Evolutionary conservation across 2,888 invertebrate species (phyloP).

Genomic region (Aphodius granarius): DNA sequence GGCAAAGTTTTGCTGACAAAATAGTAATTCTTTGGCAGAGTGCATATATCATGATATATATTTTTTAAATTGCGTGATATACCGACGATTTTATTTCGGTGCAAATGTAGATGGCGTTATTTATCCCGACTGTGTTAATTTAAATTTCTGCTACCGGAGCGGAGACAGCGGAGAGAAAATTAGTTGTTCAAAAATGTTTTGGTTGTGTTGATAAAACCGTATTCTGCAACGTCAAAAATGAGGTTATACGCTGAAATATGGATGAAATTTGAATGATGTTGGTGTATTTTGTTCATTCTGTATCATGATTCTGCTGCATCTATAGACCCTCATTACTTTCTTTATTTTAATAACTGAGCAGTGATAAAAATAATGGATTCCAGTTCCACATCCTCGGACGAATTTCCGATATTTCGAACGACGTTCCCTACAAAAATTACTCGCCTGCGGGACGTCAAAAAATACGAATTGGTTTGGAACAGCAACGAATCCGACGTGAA

Average conservation of each 20-base stretch:
- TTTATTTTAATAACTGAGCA: not conserved
- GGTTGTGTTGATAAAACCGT: not conserved
- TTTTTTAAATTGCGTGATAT: too few relatives aligned
- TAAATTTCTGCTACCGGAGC: too few relatives aligned
- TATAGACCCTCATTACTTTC: not conserved
- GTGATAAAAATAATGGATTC: not conserved
- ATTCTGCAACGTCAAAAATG: not conserved
- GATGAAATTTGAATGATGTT: not conserved
- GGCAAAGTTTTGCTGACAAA: too few relatives aligned
- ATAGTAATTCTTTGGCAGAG: too few relatives aligned
- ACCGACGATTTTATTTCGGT: too few relatives aligned
- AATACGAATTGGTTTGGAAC: not conserved
- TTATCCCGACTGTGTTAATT: too few relatives aligned
- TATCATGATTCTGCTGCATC: not conserved
- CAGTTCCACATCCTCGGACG: not conserved
- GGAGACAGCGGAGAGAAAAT: too few relatives aligned
- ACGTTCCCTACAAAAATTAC: not conserved
- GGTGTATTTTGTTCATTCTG: too few relatives aligned
- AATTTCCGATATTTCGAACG: not conserved
- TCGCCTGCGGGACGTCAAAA: not conserved
- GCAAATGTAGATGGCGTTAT: too few relatives aligned
- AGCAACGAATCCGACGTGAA: not conserved
- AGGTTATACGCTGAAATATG: not conserved
- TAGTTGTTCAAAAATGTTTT: not conserved
- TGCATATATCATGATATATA: too few relatives aligned